Evolutionary conservation across 2,797 vertebrate species (phyloP).

Genomic region (Pangasius krempfi): DNA sequence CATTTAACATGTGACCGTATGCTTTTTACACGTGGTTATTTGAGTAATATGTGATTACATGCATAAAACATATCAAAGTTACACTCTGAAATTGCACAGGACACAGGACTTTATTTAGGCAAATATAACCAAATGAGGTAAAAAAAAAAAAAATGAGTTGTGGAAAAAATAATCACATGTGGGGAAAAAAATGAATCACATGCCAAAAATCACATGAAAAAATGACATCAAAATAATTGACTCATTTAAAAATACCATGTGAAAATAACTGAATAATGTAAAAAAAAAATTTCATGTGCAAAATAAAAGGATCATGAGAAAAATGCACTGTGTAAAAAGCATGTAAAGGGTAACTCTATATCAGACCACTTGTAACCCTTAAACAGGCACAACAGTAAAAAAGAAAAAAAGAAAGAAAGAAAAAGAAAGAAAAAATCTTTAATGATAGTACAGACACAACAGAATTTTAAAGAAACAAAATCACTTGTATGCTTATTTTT

Average conservation of each 20-base stretch:
- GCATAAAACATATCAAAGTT: no score
- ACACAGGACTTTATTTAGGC: background rate
- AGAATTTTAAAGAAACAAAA: background rate
- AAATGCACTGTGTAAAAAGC: background rate
- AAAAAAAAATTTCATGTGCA: background rate
- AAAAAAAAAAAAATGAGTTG: background rate
- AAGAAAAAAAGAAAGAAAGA: background rate
- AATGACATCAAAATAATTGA: background rate
- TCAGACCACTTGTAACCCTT: background rate
- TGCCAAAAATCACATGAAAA: no score
- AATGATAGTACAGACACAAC: background rate
- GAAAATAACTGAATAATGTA: no score
- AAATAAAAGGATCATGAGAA: background rate
- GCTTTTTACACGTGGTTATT: background rate
- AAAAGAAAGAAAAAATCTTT: background rate
- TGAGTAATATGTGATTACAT: background rate
- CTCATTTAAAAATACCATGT: background rate
- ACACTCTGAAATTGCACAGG: no score
- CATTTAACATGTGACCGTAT: background rate
- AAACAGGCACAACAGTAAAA: background rate
- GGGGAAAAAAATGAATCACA: no score
- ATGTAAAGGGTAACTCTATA: background rate
- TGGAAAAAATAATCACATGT: background rate
- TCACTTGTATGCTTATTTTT: background rate
- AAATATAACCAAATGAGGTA: background rate